Conservation (phyloP, 2,113 vertebrate genomes). For the Corvus moneduloides region DNA sequence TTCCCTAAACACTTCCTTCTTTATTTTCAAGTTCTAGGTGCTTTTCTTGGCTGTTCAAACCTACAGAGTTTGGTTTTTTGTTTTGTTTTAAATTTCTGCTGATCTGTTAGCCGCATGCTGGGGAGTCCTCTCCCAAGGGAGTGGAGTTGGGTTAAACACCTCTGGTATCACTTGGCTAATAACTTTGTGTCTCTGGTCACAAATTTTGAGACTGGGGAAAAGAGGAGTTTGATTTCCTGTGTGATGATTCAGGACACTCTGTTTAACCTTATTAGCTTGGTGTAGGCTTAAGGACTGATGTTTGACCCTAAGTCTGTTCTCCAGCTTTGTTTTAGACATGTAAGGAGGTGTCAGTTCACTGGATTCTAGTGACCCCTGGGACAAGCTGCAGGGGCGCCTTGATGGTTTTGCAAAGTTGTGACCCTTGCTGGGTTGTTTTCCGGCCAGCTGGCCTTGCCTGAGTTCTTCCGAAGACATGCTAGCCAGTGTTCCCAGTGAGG, state of each 20-base stretch:
- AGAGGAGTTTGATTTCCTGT: neutral
- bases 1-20: neutral
- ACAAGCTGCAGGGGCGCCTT: neutral
- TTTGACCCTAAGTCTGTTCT: neutral
- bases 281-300: accelerated
- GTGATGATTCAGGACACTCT: neutral
- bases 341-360: neutral
- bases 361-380: neutral
- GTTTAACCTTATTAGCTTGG: neutral
- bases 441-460: neutral
- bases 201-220: neutral
- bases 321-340: neutral
- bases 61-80: no score
- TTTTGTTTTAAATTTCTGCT: neutral
- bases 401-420: accelerated
- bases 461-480: neutral
- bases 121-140: neutral
- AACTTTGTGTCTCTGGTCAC: neutral
- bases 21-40: neutral
- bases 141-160: neutral
- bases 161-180: neutral
- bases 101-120: neutral
- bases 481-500: neutral
- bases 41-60: neutral
- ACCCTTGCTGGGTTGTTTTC: neutral